Evolutionary conservation across 1,140 invertebrate species (phyloP), one percentile per base, ranked within the genome.

Genomic region (Amphibalanus amphitrite): DNA sequence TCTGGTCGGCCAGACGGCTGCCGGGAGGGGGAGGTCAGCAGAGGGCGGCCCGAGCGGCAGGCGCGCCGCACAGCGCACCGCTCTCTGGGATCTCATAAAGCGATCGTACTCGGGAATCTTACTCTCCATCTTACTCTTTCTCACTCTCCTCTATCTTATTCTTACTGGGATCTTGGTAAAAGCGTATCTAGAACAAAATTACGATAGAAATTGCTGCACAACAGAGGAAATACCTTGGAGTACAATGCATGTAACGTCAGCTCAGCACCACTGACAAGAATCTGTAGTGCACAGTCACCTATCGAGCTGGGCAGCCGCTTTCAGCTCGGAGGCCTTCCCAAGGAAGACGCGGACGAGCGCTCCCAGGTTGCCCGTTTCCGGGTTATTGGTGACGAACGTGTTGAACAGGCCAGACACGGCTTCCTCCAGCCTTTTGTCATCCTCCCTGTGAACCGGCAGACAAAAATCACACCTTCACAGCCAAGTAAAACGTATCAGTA

Each of bases 381-480:
- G 78, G 74, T 84, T 84, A 74, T 85, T 84, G 67, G 77, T 73
- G 23, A 80, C 74, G 15, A 82, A 74, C 3, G 80, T 79, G 70
- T 81, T 74, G 26, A 81, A 72, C 71, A 78, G 71, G 33, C 75
- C 74, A 17, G 75, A 72, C 28, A 75, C 72, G 6, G 78, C 79
- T 70, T 83, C 82, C 74, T 85, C 81, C 40, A 85, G 74, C 13
- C 29, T 30, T 8, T 26, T 13, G n/a, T 33, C 33, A 26, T 70
- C 69, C 69, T 70, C 85, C 81, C 84, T 92, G 85, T 85, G 85
- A 72, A 86, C 88, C 59, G 83, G 82, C n/a, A 1, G 90, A 89
- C 70, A 89, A 84, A 67, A 85, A 85, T 17, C 6, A 6, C 6
- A 38, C 38, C 38, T 38, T 38, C 38, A 38, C 6, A 8, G 38